These are phyloP conservation scores for Piliocolobus tephrosceles DNA, from an alignment of 2,113 vertebrate species.

Conservation along the genomic window DNA sequence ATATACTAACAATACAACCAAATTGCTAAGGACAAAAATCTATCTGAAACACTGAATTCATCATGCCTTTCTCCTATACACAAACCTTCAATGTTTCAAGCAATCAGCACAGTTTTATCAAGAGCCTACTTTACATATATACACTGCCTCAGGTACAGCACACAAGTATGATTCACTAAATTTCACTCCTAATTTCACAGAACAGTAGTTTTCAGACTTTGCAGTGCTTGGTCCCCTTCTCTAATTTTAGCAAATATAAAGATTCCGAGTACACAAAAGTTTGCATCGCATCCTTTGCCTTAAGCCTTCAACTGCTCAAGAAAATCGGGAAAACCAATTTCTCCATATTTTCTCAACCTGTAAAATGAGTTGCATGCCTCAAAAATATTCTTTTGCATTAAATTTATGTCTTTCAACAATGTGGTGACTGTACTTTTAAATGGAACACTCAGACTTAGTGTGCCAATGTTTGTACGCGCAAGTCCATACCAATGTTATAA, in stretches of 20 bases:
- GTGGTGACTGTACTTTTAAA: not conserved
- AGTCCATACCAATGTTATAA: not conserved
- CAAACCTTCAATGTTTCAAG: not conserved
- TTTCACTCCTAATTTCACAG: not conserved
- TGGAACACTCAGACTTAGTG: not conserved
- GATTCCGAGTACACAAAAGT: not conserved
- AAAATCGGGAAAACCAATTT: not conserved
- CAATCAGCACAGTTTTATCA: not conserved
- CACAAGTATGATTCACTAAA: not conserved
- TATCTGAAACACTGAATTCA: not conserved
- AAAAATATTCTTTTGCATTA: not conserved
- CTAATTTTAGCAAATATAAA: not conserved
- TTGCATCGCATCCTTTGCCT: not conserved
- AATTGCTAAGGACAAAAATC: not conserved
- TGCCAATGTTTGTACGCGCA: not conserved
- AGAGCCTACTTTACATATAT: not conserved
- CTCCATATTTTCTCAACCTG: not conserved
- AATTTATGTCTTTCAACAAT: not conserved
- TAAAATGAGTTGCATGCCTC: not conserved
- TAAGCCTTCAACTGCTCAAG: not conserved
- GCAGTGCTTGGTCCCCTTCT: not conserved
- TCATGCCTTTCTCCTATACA: not conserved
- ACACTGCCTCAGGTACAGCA: not conserved
- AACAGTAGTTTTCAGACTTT: not conserved
- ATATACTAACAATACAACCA: not conserved